These are phyloP conservation scores for Deroptyus accipitrinus DNA, from an alignment of 2,113 vertebrate species.

Conservation along the genomic window DNA sequence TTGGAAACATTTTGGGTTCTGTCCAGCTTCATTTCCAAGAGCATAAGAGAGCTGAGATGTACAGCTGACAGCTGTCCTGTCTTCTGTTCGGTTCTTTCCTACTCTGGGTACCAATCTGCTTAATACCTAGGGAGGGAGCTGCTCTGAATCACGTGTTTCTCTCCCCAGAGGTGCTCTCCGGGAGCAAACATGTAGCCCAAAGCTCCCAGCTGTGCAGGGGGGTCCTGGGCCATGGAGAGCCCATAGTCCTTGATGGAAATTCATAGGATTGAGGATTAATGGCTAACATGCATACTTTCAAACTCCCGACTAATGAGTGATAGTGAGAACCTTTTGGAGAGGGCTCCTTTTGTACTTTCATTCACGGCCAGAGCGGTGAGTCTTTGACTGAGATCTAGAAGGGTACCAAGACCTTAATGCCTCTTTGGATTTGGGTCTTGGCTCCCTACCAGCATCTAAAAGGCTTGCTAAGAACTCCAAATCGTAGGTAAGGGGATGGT, in stretches of 20 bases:
- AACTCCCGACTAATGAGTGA: not conserved
- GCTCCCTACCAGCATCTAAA: not conserved
- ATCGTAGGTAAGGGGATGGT: not conserved
- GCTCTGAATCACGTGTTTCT: not conserved
- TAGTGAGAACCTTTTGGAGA: not conserved
- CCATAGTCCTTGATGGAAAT: not conserved
- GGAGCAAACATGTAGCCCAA: not conserved
- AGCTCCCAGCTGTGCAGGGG: not conserved
- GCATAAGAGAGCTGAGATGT: not conserved
- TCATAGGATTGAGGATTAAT: not conserved
- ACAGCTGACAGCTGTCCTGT: constrained; percentile 61
- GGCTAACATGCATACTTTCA: not conserved
- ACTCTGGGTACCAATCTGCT: not conserved
- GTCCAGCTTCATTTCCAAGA: constrained; percentile 44
- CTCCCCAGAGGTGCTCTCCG: not conserved
- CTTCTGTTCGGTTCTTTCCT: not conserved
- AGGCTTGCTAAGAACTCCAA: not conserved
- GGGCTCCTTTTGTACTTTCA: not conserved
- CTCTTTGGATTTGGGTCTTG: not conserved
- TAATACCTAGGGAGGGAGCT: not conserved
- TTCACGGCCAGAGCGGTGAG: fast-evolving
- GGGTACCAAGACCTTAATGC: not conserved
- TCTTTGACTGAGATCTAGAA: not conserved
- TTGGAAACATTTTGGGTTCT: constrained; percentile 49
- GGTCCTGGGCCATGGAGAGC: not conserved